Percentiles rank a stretch among this genome's conserved stretches.
phyloP scores from a whole-genome alignment of 2,113 vertebrate genomes.

The Poeciliopsis prolifica region DNA sequence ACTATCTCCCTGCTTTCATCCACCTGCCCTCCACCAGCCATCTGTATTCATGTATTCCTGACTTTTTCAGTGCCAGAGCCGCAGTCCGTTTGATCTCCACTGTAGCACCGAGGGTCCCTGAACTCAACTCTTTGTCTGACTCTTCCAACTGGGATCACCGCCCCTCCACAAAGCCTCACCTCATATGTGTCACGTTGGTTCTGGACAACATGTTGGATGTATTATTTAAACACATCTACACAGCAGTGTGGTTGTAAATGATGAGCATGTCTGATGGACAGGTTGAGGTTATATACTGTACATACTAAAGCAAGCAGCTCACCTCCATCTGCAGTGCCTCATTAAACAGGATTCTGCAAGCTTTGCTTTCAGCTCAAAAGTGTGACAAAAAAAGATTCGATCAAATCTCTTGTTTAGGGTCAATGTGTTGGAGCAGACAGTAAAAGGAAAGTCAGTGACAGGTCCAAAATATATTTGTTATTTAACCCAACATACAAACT shows the following conservation, averaged over 20 bases:
- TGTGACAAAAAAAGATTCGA: too few relatives aligned
- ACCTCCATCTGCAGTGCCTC: neutral
- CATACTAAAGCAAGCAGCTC: neutral
- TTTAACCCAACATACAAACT: too few relatives aligned
- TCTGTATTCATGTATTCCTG: slow-evolving; percentile 47
- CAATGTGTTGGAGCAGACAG: too few relatives aligned
- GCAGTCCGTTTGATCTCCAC: slow-evolving; percentile 42
- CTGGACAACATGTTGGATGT: slow-evolving; percentile 44
- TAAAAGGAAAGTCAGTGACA: too few relatives aligned
- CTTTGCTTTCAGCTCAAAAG: neutral
- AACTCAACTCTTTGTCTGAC: slow-evolving; percentile 28
- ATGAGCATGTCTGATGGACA: neutral
- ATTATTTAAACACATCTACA: slow-evolving; percentile 41
- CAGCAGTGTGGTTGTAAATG: slow-evolving; percentile 17
- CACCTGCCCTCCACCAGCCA: neutral
- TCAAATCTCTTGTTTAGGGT: too few relatives aligned
- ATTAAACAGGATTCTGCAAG: too few relatives aligned
- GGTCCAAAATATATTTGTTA: too few relatives aligned
- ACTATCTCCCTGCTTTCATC: slow-evolving; percentile 4
- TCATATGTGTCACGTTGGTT: neutral
- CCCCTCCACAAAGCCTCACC: slow-evolving; percentile 25
- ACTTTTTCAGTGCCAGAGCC: neutral
- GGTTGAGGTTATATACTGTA: neutral
- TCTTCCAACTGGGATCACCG: slow-evolving; percentile 16
- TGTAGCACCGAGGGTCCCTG: slow-evolving; percentile 19